Conservation (phyloP, 2,888 invertebrate genomes). For the Sepioteuthis lessoniana region DNA sequence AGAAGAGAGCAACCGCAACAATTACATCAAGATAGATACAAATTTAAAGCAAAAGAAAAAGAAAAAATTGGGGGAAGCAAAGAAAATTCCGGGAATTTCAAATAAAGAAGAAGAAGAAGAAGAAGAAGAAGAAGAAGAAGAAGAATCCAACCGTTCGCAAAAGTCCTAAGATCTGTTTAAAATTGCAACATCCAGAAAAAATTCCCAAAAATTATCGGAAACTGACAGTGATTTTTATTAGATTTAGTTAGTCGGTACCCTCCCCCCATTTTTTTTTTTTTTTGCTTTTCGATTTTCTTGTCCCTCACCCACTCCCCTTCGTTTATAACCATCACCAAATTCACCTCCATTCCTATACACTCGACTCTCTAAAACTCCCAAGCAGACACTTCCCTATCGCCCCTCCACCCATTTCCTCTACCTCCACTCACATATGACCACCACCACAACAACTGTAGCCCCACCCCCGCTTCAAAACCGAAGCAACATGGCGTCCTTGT, state of each 20-base stretch:
- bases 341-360: no score
- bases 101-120: no score
- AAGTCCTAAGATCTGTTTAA: no score
- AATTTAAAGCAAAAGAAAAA: no score
- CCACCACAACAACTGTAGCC: background rate
- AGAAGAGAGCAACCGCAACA: no score
- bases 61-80: no score
- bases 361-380: background rate
- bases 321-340: background rate
- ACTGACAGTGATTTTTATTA: slow-evolving; percentile 8
- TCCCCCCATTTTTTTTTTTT: no score
- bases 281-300: background rate
- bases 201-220: background rate
- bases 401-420: background rate
- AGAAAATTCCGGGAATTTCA: no score
- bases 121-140: no score
- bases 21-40: no score
- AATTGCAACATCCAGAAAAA: background rate
- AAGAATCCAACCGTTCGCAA: no score
- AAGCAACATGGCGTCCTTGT: background rate
- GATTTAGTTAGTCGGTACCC: background rate
- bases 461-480: background rate
- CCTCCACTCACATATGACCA: background rate
- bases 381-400: background rate
- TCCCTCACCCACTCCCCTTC: background rate